Base-by-base conservation (phyloP, 2,888 invertebrate genomes). In the Macaria liturata region DNA sequence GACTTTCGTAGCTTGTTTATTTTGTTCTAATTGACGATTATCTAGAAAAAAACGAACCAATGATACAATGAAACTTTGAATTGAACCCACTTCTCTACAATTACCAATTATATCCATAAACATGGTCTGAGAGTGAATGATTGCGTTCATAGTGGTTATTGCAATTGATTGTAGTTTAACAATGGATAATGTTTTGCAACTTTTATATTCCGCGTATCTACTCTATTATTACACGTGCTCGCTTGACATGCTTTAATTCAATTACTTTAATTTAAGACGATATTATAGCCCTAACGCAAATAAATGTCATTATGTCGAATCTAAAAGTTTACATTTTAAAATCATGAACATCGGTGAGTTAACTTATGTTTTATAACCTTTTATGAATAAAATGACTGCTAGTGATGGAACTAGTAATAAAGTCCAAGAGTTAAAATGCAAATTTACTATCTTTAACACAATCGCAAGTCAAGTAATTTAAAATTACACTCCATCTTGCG, bases 101-200 rank as follows among this genome's bases (percentile, higher is more conserved):
- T 8, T 42, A 42, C 20, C 20, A 20, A 20, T 20, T 20, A 20
- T 20, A 20, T 20, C 20, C 20, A 42, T 42, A 42, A 4, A 8
- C 42, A 42, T 42, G 42, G 1, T 37, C 34, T 37, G 34, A 37
- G 34, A 42, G 20, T 9, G 46, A 49, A 53, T 48, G 30, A 62
- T 70, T 72, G 67, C 61, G 51, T 47, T 62, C 59, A 61, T 50
- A 69, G 61, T 61, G 49, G 46, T 57, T 53, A 47, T 47, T 66
- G 66, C 60, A 56, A 71, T 71, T 72, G 65, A 73, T 68, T 66
- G 62, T 67, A 62, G 62, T 64, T 62, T 56, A 74, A 74, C 72
- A 76, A 78, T 78, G 67, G 72, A 71, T 62, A 8, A 52, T 58
- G 64, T 77, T 78, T 79, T 69, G 73, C 68, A 76, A 59, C 54